Conservation (phyloP, 2,797 vertebrate species). For the Arrhamphus sclerolepis region DNA sequence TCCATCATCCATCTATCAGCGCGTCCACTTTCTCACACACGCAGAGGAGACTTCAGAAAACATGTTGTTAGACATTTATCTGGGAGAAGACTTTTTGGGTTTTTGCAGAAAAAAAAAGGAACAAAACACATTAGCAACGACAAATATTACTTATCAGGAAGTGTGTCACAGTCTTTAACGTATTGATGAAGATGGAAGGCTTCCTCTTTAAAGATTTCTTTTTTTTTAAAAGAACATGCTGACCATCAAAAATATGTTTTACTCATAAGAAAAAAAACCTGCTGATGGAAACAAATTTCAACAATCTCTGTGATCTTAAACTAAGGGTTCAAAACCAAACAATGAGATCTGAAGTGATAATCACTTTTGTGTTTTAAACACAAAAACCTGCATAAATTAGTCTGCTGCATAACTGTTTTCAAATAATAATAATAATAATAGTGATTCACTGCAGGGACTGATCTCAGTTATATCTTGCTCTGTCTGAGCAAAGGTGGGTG, state of each 20-base stretch:
- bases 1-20: constrained; percentile 61
- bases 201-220: constrained; percentile 31
- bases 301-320: constrained; percentile 4
- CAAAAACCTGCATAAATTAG: too few species aligned
- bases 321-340: constrained; percentile 8
- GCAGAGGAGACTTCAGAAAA: constrained; percentile 30
- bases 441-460: neutral
- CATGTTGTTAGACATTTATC: constrained; percentile 29
- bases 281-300: constrained; percentile 30
- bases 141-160: constrained; percentile 20
- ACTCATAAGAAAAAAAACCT: constrained; percentile 22
- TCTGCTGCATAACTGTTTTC: too few species aligned
- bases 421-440: too few species aligned
- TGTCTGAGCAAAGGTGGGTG: neutral
- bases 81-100: constrained; percentile 9
- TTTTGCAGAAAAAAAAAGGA: neutral
- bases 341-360: constrained; percentile 4
- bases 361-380: constrained; percentile 2
- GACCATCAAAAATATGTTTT: constrained; percentile 24
- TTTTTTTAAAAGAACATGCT: constrained; percentile 39
- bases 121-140: constrained; percentile 25
- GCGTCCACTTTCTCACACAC: constrained; percentile 46
- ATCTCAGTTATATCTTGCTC: neutral
- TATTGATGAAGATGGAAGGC: constrained; percentile 12
- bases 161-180: constrained; percentile 9